Percentiles rank a stretch among this genome's conserved stretches.
Conservation (phyloP, 2,888 invertebrate genomes). For the Troides helena region DNA sequence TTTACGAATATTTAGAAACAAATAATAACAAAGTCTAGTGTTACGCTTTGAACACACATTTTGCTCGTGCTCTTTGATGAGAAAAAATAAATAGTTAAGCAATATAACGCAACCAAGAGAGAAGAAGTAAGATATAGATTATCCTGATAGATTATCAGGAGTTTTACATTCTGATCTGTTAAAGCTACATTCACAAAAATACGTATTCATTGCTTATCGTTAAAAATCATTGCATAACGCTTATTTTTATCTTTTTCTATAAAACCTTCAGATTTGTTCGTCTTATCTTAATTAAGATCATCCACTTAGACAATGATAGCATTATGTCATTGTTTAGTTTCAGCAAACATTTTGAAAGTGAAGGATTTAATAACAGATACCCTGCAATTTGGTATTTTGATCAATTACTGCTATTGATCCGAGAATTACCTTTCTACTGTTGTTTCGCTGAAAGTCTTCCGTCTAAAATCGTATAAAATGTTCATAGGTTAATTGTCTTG, state of each 20-base stretch:
- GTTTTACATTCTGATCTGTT: not conserved
- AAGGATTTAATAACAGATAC: slow-evolving; percentile 25
- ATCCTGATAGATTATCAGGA: not conserved
- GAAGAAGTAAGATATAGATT: too few species aligned
- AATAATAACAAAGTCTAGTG: too few species aligned
- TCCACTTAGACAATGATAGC: not conserved
- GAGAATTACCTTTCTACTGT: slow-evolving; percentile 61
- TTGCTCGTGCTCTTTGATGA: too few species aligned
- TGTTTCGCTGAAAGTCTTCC: slow-evolving; percentile 51
- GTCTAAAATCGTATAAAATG: slow-evolving; percentile 65
- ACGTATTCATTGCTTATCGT: not conserved
- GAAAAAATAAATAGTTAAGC: too few species aligned
- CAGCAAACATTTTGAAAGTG: slow-evolving; percentile 26
- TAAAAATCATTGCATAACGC: not conserved
- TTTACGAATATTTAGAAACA: too few species aligned
- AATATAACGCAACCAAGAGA: too few species aligned
- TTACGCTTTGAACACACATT: too few species aligned
- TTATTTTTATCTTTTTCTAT: not conserved
- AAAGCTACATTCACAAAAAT: not conserved
- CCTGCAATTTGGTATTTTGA: slow-evolving; percentile 24
- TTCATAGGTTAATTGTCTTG: slow-evolving; percentile 33
- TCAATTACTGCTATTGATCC: slow-evolving; percentile 41
- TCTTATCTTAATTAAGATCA: slow-evolving; percentile 20
- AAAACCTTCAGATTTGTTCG: not conserved
- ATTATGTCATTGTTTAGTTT: slow-evolving; percentile 17